Conservation (phyloP, 2,113 vertebrate genomes). For the Martes martes region DNA sequence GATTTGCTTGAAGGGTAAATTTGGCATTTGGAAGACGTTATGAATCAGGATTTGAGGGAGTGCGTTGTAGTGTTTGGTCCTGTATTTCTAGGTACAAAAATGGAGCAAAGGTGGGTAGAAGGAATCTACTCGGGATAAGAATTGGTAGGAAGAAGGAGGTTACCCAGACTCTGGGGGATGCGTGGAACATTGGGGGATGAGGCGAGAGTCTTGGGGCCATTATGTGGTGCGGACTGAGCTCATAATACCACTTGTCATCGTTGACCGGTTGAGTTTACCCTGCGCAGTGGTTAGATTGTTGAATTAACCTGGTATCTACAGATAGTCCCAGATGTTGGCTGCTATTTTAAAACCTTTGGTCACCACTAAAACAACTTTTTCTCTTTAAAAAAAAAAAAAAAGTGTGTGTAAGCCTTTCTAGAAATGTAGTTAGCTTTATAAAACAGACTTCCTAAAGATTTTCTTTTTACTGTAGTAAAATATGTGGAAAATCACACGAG, state of each 20-base stretch:
- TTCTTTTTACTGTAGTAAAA: not conserved
- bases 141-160: not conserved
- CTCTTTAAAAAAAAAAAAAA: not conserved
- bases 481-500: not conserved
- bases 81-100: not conserved
- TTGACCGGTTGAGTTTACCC: not conserved
- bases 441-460: not conserved
- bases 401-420: not conserved
- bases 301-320: not conserved
- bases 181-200: not conserved
- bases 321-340: not conserved
- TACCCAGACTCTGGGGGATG: not conserved
- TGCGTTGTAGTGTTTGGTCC: not conserved
- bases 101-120: conserved; percentile 5
- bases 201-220: not conserved
- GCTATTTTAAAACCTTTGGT: not conserved
- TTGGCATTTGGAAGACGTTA: not conserved
- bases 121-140: not conserved
- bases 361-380: not conserved
- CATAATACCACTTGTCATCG: not conserved
- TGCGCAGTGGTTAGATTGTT: not conserved
- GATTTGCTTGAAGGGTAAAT: not conserved
- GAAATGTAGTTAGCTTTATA: not conserved
- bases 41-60: not conserved
- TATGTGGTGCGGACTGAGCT: not conserved